Conservation (phyloP, 2,797 vertebrate species). For the Ispidina picta region DNA sequence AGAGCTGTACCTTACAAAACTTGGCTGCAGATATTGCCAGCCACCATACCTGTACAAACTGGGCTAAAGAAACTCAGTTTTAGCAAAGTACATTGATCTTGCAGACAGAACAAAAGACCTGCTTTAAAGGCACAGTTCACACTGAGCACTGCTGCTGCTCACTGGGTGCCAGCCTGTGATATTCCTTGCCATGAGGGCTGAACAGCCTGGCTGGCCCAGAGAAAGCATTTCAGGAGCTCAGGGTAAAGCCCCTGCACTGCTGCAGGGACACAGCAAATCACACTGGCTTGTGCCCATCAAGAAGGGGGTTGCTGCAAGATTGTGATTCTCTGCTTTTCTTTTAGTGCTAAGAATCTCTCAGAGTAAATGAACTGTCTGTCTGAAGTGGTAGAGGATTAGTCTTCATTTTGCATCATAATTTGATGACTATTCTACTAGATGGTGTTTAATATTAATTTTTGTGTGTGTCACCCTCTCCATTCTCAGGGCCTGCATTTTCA, state of each 20-base stretch:
- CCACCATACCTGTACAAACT: not conserved
- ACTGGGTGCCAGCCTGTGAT: not conserved
- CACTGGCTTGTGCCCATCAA: not conserved
- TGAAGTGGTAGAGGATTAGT: not conserved
- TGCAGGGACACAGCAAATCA: not conserved
- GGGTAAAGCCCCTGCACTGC: not conserved
- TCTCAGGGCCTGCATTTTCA: not conserved
- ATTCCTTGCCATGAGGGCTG: not conserved
- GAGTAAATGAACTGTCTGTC: not conserved
- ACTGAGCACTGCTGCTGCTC: not conserved
- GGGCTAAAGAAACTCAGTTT: conserved; percentile 27
- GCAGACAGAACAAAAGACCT: conserved; percentile 53
- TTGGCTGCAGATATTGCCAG: conserved; percentile 56
- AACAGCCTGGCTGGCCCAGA: not conserved
- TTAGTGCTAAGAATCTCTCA: not conserved
- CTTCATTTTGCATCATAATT: not conserved
- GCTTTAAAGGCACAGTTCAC: not conserved
- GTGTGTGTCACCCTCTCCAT: not conserved
- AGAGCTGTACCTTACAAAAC: conserved; percentile 57
- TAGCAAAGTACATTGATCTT: conserved; percentile 47
- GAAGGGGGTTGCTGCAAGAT: not conserved
- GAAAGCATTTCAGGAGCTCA: not conserved
- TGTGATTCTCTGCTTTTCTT: not conserved
- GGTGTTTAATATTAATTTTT: not conserved
- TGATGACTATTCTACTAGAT: not conserved